Evolutionary conservation across 1,140 invertebrate genomes (phyloP), one percentile per base, ranked within the genome.

Genomic region (Solenopsis invicta): DNA sequence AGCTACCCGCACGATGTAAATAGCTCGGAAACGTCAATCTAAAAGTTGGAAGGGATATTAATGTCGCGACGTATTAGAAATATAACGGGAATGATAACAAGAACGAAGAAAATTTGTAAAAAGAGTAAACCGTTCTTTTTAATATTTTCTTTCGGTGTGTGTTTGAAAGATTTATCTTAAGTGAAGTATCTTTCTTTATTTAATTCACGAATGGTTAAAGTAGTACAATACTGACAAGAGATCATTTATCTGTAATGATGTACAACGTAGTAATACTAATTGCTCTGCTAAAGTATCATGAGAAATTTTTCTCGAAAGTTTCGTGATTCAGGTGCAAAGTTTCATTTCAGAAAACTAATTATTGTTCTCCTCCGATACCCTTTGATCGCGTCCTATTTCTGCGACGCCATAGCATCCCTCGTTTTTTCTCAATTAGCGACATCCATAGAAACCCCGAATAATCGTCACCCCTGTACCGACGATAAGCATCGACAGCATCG

Each of bases 11-110:
- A 91, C 87, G 85, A 89, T 88, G 66, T 91, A 91, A 89, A 85
- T 87, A 88, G 81, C 82, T 91, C 89, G 89, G 89, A 91, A 91
- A 90, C n/a, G 89, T 91, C 90, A 88, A 90, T 91, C 89, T 90
- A 88, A 88, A 90, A 90, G 67, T 90, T 84, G 90, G 86, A 86
- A 90, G 90, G 81, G 89, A 81, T 75, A 72, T 90, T 90, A 87
- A 88, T 85, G 61, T 54, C 52, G 71, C 52, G 69, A 34, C 21
- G 37, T 41, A 34, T 66, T n/a, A 80, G 69, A 82, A 82, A 74
- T 18, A 9, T 74, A 84, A 84, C 80, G 80, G 54, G 41, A 74
- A 74, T 48, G 67, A 81, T 71, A 84, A 56, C 29, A 67, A 66
- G 48, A 52, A 37, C 12, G 45, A 66, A n/a, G 29, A 52, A 67